A percentile compares a stretch with the other conserved stretches of the same genome.
These are phyloP conservation scores for Cacatua alba DNA, from an alignment of 2,113 vertebrate genomes.

Conservation along the genomic window DNA sequence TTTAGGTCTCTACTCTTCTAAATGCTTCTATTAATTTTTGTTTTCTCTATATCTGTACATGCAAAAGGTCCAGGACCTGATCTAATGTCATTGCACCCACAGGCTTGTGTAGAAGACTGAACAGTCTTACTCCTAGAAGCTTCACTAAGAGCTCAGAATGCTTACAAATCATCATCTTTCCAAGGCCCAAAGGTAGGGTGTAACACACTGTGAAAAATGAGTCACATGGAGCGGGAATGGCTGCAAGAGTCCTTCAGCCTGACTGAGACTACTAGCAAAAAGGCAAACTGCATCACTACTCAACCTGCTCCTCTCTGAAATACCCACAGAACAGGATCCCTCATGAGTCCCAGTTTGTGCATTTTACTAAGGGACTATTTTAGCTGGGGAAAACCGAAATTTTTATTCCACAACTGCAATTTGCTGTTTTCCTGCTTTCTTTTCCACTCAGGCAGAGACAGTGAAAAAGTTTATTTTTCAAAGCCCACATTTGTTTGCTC, in stretches of 20 bases:
- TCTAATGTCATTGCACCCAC: neutral
- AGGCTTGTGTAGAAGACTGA: neutral
- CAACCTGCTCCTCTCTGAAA: neutral
- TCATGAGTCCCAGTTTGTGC: neutral
- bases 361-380: neutral
- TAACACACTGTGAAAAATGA: neutral
- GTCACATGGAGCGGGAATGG: rapidly evolving
- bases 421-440: neutral
- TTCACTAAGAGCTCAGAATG: neutral
- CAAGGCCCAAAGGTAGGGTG: neutral
- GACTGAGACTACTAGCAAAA: neutral
- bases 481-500: neutral
- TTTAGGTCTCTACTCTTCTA: slow-evolving; percentile 22
- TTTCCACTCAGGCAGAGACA: neutral
- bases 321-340: neutral
- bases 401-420: neutral
- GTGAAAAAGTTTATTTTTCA: neutral
- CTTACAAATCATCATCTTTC: neutral
- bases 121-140: neutral
- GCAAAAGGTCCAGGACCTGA: neutral
- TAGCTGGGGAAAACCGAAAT: neutral
- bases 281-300: neutral
- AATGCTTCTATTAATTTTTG: neutral
- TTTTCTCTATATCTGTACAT: neutral
- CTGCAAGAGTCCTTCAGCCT: neutral